These are phyloP conservation scores for Notospermus geniculatus DNA, from an alignment of 1,140 invertebrate genomes.

Conservation along the genomic window DNA sequence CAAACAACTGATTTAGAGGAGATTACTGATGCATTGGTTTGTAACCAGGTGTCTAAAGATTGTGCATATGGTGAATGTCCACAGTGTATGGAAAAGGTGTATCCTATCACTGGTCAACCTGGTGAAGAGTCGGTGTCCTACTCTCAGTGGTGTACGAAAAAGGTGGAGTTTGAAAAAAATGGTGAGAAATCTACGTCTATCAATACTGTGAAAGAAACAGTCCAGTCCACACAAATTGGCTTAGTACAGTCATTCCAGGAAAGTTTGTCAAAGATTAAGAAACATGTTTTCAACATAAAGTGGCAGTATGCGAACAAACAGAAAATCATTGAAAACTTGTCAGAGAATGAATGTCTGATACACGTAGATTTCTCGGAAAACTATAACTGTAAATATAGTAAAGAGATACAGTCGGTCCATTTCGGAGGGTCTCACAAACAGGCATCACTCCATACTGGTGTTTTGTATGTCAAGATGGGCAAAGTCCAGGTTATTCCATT, in stretches of 20 bases:
- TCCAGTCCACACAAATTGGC: neutral
- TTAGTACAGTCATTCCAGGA: neutral
- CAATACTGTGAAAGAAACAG: neutral
- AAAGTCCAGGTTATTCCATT: slow-evolving; percentile 2
- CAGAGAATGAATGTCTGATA: slow-evolving; percentile 7
- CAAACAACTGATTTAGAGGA: neutral
- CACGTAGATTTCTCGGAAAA: slow-evolving; percentile 28
- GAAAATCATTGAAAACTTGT: neutral
- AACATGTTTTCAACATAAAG: slow-evolving; percentile 17
- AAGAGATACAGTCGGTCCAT: slow-evolving; percentile 25
- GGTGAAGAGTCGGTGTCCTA: too few species aligned
- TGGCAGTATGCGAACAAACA: slow-evolving; percentile 10
- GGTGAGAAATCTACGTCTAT: neutral
- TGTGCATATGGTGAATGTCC: neutral
- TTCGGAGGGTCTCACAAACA: slow-evolving; percentile 23
- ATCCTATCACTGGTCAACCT: neutral
- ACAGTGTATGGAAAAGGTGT: neutral
- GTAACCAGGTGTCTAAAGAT: neutral
- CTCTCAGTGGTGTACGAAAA: neutral
- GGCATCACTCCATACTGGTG: slow-evolving; percentile 23
- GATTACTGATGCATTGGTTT: neutral
- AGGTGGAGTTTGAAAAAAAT: neutral
- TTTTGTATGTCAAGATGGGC: slow-evolving; percentile 11
- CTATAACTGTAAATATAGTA: slow-evolving; percentile 20
- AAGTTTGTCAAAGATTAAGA: neutral